Evolutionary conservation across 1,140 invertebrate species (phyloP), one percentile per base, ranked within the genome.

Genomic region (Tetragnatha versicolor): DNA sequence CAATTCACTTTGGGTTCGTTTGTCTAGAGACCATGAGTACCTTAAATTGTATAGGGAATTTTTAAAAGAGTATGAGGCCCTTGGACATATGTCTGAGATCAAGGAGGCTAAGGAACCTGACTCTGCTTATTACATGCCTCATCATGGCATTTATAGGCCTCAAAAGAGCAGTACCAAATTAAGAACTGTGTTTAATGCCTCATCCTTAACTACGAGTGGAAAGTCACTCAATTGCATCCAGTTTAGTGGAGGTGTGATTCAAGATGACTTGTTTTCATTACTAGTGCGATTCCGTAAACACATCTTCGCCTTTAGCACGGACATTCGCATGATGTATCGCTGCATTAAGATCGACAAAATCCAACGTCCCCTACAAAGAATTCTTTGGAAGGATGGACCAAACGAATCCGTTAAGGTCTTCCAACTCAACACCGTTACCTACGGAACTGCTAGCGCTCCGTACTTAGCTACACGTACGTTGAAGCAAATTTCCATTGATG

Each of bases 361-460:
- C 27, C 47, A 80, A 29, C 68, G 1, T 22, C 10, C 27, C 49
- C 85, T 83, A 33, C 86, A 88, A 68, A 77, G 84, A 79, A 85
- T 88, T 31, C 60, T 87, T 0, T 88, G 87, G 86, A 72, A 85
- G n/a, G 42, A 35, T 39, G 76, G 80, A 66, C 63, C 70, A 29
- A 53, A 72, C 12, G 49, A 84, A 25, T 79, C 80, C 9, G 81
- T 87, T 45, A 76, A 82, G 60, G 73, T 75, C 35, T 86, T 82
- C 82, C 17, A 79, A 42, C 75, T 86, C 17, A 80, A 61, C 3
- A 84, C 84, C 0, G 84, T 85, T 5, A 85, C 84, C 2, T 85
- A 85, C 65, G 86, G 86, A 0, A 82, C 82, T 12, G 53, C 82
- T 2, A 81, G 81, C 45, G 84, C 84, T 9, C 81, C 85, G 17